Evolutionary conservation across 2,113 vertebrate genomes (phyloP).

Genomic region (Chunga burmeisteri): DNA sequence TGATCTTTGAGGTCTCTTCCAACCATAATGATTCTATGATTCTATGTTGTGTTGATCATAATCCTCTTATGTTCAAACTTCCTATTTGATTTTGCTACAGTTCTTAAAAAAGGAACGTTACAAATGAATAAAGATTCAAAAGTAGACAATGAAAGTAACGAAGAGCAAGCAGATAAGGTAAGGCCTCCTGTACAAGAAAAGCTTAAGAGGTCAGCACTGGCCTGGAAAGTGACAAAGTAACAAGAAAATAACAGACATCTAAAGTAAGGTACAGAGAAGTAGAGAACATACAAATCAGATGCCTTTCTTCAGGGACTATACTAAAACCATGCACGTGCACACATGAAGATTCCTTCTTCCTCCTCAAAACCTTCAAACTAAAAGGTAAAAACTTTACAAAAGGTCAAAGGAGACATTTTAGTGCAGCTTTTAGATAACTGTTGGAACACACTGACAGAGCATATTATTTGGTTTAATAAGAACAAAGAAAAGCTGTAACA

Average conservation of each 20-base stretch:
- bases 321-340: not conserved
- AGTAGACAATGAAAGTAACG: not conserved
- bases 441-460: not conserved
- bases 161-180: not conserved
- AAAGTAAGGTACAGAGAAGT: not conserved
- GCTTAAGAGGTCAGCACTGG: not conserved
- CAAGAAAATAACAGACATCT: not conserved
- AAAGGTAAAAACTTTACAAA: not conserved
- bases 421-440: not conserved
- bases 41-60: not conserved
- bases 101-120: not conserved
- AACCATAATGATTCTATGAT: too few species aligned
- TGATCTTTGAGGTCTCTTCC: too few species aligned
- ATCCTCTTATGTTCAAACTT: not conserved
- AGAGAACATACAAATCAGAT: not conserved
- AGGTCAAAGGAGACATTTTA: not conserved
- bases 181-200: not conserved
- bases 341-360: not conserved
- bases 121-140: not conserved
- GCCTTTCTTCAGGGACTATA: not conserved
- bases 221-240: not conserved
- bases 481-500: not conserved
- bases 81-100: not conserved
- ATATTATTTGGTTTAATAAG: not conserved
- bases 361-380: not conserved